Evolutionary conservation across 2,888 invertebrate genomes (phyloP).

Genomic region (Eupithecia inturbata): DNA sequence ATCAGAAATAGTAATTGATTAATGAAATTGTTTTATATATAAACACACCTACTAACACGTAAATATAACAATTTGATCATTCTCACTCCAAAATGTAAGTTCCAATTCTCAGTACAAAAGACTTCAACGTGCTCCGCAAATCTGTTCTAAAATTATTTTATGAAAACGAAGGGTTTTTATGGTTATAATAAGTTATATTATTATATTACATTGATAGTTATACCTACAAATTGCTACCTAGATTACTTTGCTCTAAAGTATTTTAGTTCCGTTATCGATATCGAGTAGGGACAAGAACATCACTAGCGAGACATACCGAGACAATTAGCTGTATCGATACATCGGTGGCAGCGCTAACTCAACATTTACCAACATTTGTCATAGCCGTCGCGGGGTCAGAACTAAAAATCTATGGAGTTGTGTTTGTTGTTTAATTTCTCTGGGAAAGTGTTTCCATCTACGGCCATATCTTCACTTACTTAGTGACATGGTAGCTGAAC

Average conservation of each 20-base stretch:
- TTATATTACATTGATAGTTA: not conserved
- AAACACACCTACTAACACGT: not conserved
- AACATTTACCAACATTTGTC: slow-evolving; percentile 75
- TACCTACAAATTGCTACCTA: not conserved
- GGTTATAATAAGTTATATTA: no score
- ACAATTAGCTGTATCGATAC: slow-evolving; percentile 75
- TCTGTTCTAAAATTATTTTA: not conserved
- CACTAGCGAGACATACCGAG: slow-evolving; percentile 67
- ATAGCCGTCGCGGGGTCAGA: slow-evolving; percentile 53
- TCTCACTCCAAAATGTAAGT: not conserved
- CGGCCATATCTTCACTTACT: no score
- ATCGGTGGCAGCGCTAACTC: slow-evolving; percentile 67
- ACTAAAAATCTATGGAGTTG: slow-evolving; percentile 43
- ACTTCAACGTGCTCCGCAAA: slow-evolving; percentile 33
- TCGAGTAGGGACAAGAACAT: slow-evolving; percentile 38
- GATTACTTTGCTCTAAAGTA: not conserved
- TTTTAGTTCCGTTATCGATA: not conserved
- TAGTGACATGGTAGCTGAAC: no score
- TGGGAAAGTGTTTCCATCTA: no score
- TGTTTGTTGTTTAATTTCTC: no score
- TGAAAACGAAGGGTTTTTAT: not conserved
- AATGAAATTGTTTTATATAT: not conserved
- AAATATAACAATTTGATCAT: not conserved
- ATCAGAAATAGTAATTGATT: no score
- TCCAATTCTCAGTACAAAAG: slow-evolving; percentile 36